These are phyloP conservation scores for Troides aeacus DNA, from an alignment of 2,888 invertebrate species.

Conservation along the genomic window DNA sequence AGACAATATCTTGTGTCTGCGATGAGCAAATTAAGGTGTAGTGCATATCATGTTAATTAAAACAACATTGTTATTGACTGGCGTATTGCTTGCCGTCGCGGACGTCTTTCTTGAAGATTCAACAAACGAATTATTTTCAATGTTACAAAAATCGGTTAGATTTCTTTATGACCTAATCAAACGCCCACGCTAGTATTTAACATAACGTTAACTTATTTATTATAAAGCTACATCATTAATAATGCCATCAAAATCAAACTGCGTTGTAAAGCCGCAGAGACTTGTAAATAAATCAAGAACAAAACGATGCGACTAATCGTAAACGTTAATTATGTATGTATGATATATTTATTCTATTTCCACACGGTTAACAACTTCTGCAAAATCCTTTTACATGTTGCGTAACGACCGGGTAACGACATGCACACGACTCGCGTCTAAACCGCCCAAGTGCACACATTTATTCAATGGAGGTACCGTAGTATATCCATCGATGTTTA, in stretches of 20 bases:
- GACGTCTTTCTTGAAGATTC: neutral
- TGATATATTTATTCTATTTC: conserved; percentile 20
- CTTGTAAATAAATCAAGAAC: conserved; percentile 22
- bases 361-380: conserved; percentile 26
- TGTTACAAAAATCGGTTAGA: too few relatives aligned
- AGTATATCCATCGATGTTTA: conserved; percentile 40
- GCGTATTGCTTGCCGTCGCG: too few relatives aligned
- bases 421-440: conserved; percentile 32
- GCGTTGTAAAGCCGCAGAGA: conserved; percentile 14
- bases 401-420: conserved; percentile 31
- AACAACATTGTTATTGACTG: too few relatives aligned
- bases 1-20: too few relatives aligned
- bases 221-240: conserved; percentile 17
- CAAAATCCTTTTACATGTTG: conserved; percentile 14
- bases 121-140: conserved; percentile 2
- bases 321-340: conserved; percentile 18
- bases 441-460: conserved; percentile 47
- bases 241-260: conserved; percentile 25
- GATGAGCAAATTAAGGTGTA: too few relatives aligned
- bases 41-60: too few relatives aligned
- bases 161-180: conserved; percentile 11
- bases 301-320: conserved; percentile 23
- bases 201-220: conserved; percentile 10
- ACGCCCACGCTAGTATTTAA: conserved; percentile 12
- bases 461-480: conserved; percentile 67